phyloP scores from a whole-genome alignment of 2,888 invertebrate species.

The Slavum lentiscoides region DNA sequence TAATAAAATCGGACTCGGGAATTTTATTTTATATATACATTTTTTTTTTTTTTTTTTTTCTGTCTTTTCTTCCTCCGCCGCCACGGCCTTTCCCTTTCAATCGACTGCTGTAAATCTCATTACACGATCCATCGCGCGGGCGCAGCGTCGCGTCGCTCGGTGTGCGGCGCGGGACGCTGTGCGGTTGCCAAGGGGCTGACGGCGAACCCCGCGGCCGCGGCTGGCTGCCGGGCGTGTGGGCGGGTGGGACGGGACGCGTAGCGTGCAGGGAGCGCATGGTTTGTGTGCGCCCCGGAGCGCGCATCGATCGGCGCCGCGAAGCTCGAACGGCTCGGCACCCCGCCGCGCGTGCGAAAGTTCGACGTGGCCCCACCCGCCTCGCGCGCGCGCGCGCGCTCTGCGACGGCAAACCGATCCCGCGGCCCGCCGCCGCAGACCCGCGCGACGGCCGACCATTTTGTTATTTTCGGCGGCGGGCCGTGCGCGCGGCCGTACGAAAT shows the following conservation, averaged over 20 bases:
- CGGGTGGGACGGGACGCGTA: not conserved
- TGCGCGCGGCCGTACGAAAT: too few species aligned
- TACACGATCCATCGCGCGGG: constrained; percentile 20
- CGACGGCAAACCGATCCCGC: not conserved
- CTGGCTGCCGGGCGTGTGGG: too few species aligned
- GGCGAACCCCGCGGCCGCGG: constrained; percentile 10
- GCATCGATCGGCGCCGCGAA: constrained; percentile 50
- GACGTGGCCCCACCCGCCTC: constrained; percentile 7
- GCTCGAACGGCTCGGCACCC: not conserved
- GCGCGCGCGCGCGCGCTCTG: not conserved
- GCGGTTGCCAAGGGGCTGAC: constrained; percentile 51
- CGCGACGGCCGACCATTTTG: constrained; percentile 13
- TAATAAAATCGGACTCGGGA: constrained; percentile 37
- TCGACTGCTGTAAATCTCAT: constrained; percentile 36
- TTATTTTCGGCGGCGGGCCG: not conserved
- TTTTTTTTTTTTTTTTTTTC: not conserved
- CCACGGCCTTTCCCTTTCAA: not conserved
- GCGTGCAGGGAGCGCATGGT: not conserved
- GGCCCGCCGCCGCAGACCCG: not conserved
- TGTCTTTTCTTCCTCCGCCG: too few species aligned
- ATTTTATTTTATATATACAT: constrained; percentile 26
- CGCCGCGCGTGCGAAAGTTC: constrained; percentile 30
- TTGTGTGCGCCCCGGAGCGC: constrained; percentile 44
- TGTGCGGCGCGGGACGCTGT: not conserved
- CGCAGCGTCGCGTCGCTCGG: not conserved